These are phyloP conservation scores for Sprattus sprattus DNA, from an alignment of 2,113 vertebrate species.

Conservation along the genomic window DNA sequence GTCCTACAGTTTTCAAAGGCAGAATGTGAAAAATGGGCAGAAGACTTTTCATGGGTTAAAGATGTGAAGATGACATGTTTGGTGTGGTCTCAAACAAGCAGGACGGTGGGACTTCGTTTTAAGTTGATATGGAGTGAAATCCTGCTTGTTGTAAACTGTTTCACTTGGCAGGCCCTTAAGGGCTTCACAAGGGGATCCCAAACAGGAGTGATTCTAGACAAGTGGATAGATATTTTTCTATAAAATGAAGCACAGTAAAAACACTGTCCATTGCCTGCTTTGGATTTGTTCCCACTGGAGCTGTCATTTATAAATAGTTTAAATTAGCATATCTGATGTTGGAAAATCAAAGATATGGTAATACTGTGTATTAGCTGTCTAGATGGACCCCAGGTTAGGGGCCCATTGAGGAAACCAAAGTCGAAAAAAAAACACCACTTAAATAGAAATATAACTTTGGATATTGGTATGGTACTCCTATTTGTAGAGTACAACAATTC, in stretches of 20 bases:
- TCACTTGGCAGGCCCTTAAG: background rate
- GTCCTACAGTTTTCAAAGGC: background rate
- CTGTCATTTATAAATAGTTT: slow-evolving; percentile 1
- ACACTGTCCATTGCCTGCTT: background rate
- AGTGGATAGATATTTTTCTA: background rate
- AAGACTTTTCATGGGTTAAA: background rate
- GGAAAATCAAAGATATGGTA: slow-evolving; percentile 4
- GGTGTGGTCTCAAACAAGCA: background rate
- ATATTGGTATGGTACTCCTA: background rate
- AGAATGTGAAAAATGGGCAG: background rate
- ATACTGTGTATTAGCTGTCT: background rate
- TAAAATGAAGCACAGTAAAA: background rate
- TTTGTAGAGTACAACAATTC: background rate
- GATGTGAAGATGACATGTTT: background rate
- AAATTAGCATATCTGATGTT: slow-evolving; percentile 3
- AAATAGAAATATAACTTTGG: background rate
- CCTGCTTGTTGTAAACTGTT: background rate
- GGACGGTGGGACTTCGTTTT: background rate
- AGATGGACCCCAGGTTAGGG: background rate
- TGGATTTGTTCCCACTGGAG: background rate
- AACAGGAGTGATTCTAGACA: background rate
- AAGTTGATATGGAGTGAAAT: background rate
- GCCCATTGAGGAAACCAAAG: background rate
- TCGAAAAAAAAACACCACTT: background rate
- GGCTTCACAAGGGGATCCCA: too few species aligned